Base-by-base conservation (phyloP, 1,140 invertebrate genomes). In the Cyphomyrmex costatus region DNA sequence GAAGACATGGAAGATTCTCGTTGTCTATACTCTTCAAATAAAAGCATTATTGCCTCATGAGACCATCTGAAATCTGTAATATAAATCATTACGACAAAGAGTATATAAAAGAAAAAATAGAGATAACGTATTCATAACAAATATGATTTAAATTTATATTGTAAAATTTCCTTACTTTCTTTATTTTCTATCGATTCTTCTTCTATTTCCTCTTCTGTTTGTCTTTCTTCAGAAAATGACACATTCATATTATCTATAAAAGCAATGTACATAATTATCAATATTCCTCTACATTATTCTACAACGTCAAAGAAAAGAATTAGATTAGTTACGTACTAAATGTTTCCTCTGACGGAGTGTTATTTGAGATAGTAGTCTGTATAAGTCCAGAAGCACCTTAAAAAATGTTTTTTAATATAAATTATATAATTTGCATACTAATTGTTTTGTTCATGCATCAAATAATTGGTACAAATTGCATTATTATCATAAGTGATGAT, bases 31-130 rank as follows among this genome's bases (percentile, higher is more conserved):
- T 66, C 65, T 36, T 66, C 33, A 10, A 66, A 10, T 66, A 66
- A n/a, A 5, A 66, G 19, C 65, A 66, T 66, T 42, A 66, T 66
- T 33, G 65, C 30, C 7, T 5, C 10, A 14, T 66, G 65, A 66
- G 30, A 66, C 33, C 33, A 66, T 42, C 19, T 33, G n/a, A 66
- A 66, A 66, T 66, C 33, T 66, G 30, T 3, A 66, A 66, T 66
- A n/a, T 36, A 42, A 66, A 66, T 12, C 33, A 46, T 33, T 30
- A 65, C 14, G 19, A 66, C 36, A 10, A 21, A 66, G 3, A 66
- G 36, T 33, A 60, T 12, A 27, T 27, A 14, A 16, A 27, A 60
- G 19, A 60, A 60, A 60, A 53, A 60, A 60, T 46, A 46, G 2
- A 46, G 42, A 36, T 36, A 36, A 7, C 12, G 2, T 12, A 46